Base-by-base conservation (phyloP, 2,888 invertebrate genomes). In the Temnothorax rugatulus region DNA sequence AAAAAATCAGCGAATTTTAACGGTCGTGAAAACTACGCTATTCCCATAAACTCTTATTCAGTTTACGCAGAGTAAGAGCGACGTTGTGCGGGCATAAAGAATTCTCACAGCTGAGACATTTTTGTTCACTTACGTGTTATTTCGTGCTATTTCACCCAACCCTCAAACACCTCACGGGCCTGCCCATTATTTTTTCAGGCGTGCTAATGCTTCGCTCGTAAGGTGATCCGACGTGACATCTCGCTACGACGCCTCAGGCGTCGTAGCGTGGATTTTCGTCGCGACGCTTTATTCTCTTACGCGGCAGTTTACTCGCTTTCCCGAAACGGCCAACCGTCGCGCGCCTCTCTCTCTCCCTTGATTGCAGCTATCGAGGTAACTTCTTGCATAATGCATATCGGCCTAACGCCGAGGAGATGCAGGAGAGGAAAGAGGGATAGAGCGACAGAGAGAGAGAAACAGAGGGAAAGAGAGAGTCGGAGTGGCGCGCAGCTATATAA, bases 341-440 rank as follows among this genome's bases (percentile, higher is more conserved):
- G 76, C 64, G 69, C 34, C 29, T 29, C 61, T 52, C n/a, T n/a
- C 74, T 71, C 75, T 71, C 71, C 79, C 74, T 82, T 86, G 90
- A 91, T 91, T 88, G 87, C 88, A 87, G 89, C 87, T 89, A 91
- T 91, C 90, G 85, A 86, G 84, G 57, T 83, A 77, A 84, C 52
- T 87, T 59, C 34, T 54, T 90, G 92, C 91, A 92, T 92, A 91
- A 92, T 92, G 88, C 91, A 91, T 90, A 76, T 71, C 61, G 59
- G 61, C 63, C 52, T 59, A 77, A 34, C 57, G 64, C 25, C 83
- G 83, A 38, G 69, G 34, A 71, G 47, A 61, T 47, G 29, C 29
- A 0, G 59, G 57, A 52, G 54, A 71, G 61, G 29, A 74, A 82
- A 74, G 69, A 34, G 34, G 34, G 34, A 0, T 34, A 34, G 34